Base-by-base conservation (phyloP, 2,797 vertebrate genomes). In the Acanthornis magna region DNA sequence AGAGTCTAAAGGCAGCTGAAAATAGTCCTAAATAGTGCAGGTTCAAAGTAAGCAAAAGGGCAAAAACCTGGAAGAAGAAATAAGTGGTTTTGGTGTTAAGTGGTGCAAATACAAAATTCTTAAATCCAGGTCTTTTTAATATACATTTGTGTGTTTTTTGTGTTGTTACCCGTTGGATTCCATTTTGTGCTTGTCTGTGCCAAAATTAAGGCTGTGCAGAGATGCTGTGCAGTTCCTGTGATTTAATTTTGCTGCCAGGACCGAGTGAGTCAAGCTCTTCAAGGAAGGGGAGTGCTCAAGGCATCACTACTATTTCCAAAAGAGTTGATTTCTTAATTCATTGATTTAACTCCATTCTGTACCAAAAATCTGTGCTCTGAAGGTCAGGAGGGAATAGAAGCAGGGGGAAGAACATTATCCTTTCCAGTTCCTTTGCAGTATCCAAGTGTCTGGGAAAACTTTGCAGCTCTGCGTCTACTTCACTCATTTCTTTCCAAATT, bases 201-300 rank as follows among this genome's bases (percentile, higher is more conserved):
- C 40, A 13, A 32, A 75, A 13, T 2, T 3, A 6, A 21, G 53
- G 23, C 10, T 19, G 11, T 55, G 29, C 3, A 2, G n/a, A 6
- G 26, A 2, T 3, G 3, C 7, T 74, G 36, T n/a, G 48, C 9
- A 4, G 38, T 79, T 73, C 2, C 0, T 21, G 3, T 0, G 3
- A 5, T 55, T 74, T 34, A 10, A 42, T 38, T 19, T 53, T 27
- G 4, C 32, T 5, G 1, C 18, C 15, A 32, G 42, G 9, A 6
- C 26, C n/a, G 51, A 11, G 8, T 34, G 74, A 47, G 8, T 17
- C 17, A 26, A 48, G 4, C 11, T 18, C 23, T 32, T 51, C 6
- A 32, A 19, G 51, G 58, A 70, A 32, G 61, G n/a, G 16, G 36
- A 40, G 14, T 6, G 47, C 40, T 85, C 13, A 12, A 13, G 27